Evolutionary conservation across 2,797 vertebrate species (phyloP).

Genomic region (Limnodromus scolopaceus): DNA sequence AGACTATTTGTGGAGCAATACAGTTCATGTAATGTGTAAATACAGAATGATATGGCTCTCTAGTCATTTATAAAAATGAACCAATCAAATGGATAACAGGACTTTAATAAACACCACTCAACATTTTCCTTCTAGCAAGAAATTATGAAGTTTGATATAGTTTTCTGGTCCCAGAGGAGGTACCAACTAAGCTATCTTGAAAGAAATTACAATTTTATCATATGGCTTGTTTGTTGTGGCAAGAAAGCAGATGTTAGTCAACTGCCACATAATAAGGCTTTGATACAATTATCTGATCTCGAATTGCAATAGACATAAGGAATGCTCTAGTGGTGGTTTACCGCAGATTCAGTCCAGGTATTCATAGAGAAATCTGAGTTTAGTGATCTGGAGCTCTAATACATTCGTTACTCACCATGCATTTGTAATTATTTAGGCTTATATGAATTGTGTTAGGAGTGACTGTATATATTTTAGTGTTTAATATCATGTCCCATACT

Average conservation of each 20-base stretch:
- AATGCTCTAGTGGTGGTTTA: not conserved
- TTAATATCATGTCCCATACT: not conserved
- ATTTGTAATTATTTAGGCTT: not conserved
- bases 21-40: not conserved
- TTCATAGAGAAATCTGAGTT: not conserved
- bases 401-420: not conserved
- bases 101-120: not conserved
- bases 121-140: not conserved
- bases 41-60: not conserved
- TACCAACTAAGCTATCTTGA: not conserved
- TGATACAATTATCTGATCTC: not conserved
- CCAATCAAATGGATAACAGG: not conserved
- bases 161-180: not conserved
- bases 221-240: not conserved
- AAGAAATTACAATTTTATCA: not conserved
- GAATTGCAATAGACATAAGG: not conserved
- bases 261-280: not conserved
- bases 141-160: not conserved
- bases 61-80: not conserved
- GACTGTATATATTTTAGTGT: not conserved
- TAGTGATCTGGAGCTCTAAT: not conserved
- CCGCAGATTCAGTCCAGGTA: not conserved
- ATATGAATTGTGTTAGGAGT: not conserved
- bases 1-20: not conserved
- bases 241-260: not conserved